Conservation (phyloP, 2,113 vertebrate species). For the Brachypodius melanocephalos region DNA sequence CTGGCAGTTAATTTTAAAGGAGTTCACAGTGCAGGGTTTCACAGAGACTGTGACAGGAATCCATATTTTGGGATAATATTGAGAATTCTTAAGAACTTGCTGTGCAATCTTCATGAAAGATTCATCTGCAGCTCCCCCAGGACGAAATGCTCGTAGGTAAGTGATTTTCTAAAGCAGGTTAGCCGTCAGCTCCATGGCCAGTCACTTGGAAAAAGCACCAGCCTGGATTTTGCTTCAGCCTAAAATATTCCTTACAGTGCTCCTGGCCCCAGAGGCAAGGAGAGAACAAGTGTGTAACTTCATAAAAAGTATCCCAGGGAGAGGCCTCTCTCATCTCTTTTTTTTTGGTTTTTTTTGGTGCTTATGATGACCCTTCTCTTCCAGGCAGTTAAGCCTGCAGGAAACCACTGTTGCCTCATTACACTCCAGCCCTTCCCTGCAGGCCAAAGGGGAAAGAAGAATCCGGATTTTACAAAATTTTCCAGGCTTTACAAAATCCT, state of each 20-base stretch:
- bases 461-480: background rate
- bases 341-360: background rate
- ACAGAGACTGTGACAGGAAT: background rate
- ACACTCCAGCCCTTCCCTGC: background rate
- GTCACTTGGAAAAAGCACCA: slow-evolving; percentile 25
- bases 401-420: background rate
- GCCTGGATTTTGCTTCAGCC: background rate
- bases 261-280: background rate
- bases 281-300: background rate
- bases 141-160: background rate
- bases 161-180: background rate
- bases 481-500: background rate
- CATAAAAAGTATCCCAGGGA: background rate
- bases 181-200: background rate
- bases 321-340: background rate
- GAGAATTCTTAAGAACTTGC: background rate
- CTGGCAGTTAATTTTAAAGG: background rate
- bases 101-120: background rate
- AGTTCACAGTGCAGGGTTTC: background rate
- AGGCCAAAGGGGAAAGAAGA: background rate
- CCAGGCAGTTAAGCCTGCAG: background rate
- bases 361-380: background rate
- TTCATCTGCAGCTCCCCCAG: background rate
- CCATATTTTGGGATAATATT: background rate
- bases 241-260: background rate